Evolutionary conservation across 1,140 invertebrate species (phyloP), one percentile per base, ranked within the genome.

Genomic region (Zaprionus vittiger): DNA sequence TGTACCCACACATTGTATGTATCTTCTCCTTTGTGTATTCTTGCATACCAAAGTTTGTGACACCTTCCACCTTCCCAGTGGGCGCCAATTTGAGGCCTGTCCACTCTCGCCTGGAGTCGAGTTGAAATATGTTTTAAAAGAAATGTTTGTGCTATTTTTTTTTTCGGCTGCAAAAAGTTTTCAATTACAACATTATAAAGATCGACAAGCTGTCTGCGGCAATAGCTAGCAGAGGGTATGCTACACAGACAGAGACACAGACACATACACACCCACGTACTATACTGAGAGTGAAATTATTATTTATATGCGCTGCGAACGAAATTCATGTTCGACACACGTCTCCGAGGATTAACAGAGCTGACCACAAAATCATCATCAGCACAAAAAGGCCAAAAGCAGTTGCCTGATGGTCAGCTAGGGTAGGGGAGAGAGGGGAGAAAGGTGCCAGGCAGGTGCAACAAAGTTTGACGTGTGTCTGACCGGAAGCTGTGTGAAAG

Each of bases 161-260:
- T 24, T 52, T 52, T 52, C 12, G 17, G 20, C 11, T 52, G 79
- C 67, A 90, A 87, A 86, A 89, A 89, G 82, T 91, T 91, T 91
- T 91, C 90, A 91, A 91, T 91, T 91, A 91, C 90, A 90, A 86
- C 85, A 91, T 91, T 91, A 91, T 91, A 90, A 91, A 91, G 90
- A 91, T 91, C 85, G 90, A 91, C 90, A 91, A 91, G 86, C 85
- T 91, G 90, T 91, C 90, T 91, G 73, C 83, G 78, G 83, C 82
- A 91, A 91, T 90, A 83, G 90, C 77, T 66, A 69, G 75, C 57
- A 79, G 78, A 63, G 59, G 59, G 65, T 73, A 34, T n/a, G 9
- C 26, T 34, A 56, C 59, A 68, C 57, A 44, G 49, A 55, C 80
- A 72, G 17, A 67, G 38, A 66, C 60, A 68, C 67, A 78, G 62